Evolutionary conservation across 2,797 vertebrate genomes (phyloP).

Genomic region (Acanthis flammea): DNA sequence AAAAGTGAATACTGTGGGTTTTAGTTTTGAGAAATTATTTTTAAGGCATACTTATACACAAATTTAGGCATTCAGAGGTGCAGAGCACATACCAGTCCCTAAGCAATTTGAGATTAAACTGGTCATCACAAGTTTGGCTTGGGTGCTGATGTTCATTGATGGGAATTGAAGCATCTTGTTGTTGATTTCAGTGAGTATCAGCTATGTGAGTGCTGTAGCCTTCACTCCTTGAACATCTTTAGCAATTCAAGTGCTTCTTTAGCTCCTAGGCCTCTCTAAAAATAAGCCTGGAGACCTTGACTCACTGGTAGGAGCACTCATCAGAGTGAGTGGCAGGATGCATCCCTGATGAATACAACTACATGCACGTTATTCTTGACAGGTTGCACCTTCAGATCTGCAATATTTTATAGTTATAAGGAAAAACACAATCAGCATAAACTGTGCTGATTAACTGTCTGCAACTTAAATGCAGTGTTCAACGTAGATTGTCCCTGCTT

Average conservation of each 20-base stretch:
- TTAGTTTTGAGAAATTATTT: background rate
- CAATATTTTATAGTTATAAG: background rate
- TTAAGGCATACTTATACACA: background rate
- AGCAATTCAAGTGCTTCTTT: background rate
- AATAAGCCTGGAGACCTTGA: background rate
- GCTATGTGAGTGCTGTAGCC: background rate
- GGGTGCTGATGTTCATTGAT: background rate
- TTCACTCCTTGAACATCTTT: background rate
- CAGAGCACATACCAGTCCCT: background rate
- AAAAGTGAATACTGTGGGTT: background rate
- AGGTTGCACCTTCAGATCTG: background rate
- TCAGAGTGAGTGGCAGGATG: background rate
- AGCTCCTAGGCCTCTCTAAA: background rate
- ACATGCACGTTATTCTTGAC: rapidly evolving
- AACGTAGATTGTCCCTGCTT: background rate
- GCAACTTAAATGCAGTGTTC: background rate
- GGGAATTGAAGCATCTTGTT: background rate
- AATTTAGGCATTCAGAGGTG: background rate
- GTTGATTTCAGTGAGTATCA: background rate
- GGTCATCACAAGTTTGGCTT: background rate
- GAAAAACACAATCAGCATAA: background rate
- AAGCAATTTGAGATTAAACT: background rate
- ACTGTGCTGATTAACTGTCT: background rate
- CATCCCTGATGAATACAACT: background rate
- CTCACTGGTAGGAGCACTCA: rapidly evolving